Evolutionary conservation across 2,888 invertebrate species (phyloP), one percentile per base, ranked within the genome.

Genomic region (Parelbella ahira): DNA sequence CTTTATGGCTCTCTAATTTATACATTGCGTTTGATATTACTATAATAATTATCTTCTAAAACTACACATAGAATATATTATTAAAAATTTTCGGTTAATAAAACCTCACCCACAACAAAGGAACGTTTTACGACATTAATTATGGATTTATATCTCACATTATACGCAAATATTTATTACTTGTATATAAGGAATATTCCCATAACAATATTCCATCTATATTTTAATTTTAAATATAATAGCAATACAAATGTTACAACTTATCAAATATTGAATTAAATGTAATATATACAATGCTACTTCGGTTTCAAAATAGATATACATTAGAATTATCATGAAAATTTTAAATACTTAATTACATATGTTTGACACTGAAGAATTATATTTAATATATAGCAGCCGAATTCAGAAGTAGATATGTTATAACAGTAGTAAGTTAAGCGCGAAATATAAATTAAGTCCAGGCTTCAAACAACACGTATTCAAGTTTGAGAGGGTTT

Each of bases 121-220:
- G 74, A 84, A 84, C 74, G 71, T 74, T 73, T 48, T 65, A 82
- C 81, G 68, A 83, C 82, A 86, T 60, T 57, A n/a, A n/a, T n/a
- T 60, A 63, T 66, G 68, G 60, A 70, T 58, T 60, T 28, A 13
- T 8, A n/a, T 29, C 60, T 63, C 19, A 27, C 33, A 41, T 27
- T 25, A 23, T 24, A 27, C 24, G 32, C 27, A 41, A 32, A 33
- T 41, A 32, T 24, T 60, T 53, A 59, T 60, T 60, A 64, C 52
- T 69, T 68, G 62, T 73, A 73, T 66, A 68, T 65, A 61, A 60
- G 60, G 63, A 65, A 63, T 66, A 60, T 20, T 37, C 27, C 19
- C 37, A 15, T 28, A 21, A 21, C 23, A 23, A 34, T 37, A 55
- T 58, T 10, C 38, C 30, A 10, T 30, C 54, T 60, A 54, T 55